Base-by-base conservation (phyloP, 2,888 invertebrate genomes). In the Oscheius sp. region DNA sequence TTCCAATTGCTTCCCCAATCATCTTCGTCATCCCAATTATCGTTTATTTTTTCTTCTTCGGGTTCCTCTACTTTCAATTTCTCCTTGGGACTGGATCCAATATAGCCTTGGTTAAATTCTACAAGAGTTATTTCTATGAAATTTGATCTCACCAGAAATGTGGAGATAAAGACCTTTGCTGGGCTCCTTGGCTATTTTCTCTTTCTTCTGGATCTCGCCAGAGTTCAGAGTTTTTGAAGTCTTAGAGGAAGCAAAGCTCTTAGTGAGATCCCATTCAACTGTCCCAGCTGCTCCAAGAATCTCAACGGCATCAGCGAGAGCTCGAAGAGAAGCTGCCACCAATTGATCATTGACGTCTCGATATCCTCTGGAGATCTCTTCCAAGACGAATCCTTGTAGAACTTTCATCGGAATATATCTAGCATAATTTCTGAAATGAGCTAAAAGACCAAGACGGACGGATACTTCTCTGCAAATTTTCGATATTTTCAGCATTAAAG, bases 281-380 rank as follows among this genome's bases (percentile, higher is more conserved):
- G 58, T 58, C 15, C 31, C n/a, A 23, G 27, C 67, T 8, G 58
- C 58, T 29, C 67, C 67, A 23, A 67, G 20, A n/a, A 67, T 10
- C 15, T 25, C 29, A 3, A 67, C 58, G 25, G 58, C 46, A 45
- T 46, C 34, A 23, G 67, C 67, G 58, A 67, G 57, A 2, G 67
- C 67, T 34, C 39, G 46, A 8, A 67, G 50, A 3, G 67, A 67
- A n/a, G 57, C 25, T 10, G 67, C 57, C 3, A 67, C 67, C 15
- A 67, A 37, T 15, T 58, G 67, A 20, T 67, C 67, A 33, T 67
- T 48, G n/a, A 61, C 37, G 12, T 67, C 67, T 23, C 42, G 67
- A 2, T 46, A 29, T n/a, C 46, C 45, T 20, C 12, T 33, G n/a
- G 33, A 15, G 15, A 67, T 31, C 58, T 67, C 67, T 5, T 57